These are phyloP conservation scores for Larimichthys polyactis DNA, from an alignment of 2,113 vertebrate species.

Conservation along the genomic window DNA sequence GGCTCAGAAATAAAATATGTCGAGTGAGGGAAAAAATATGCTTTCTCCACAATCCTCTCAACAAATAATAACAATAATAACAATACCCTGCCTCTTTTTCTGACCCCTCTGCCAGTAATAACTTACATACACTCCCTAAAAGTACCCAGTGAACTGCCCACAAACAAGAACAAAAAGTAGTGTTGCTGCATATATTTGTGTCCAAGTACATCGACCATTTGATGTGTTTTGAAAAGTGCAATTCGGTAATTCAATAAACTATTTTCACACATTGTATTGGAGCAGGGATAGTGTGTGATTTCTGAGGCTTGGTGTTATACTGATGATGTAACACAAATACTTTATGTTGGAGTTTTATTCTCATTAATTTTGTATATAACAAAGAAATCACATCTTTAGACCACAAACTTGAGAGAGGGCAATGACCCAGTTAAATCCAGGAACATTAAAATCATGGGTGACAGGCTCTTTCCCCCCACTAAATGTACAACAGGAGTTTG, in stretches of 20 bases:
- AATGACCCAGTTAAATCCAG: not conserved
- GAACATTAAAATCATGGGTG: slow-evolving; percentile 1
- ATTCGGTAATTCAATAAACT: not conserved
- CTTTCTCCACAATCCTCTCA: not conserved
- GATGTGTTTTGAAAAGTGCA: not conserved
- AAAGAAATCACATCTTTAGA: not conserved
- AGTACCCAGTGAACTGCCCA: not conserved
- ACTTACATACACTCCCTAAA: not conserved
- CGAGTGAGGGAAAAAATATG: not conserved
- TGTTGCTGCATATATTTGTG: not conserved
- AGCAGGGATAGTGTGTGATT: not conserved
- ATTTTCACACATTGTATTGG: slow-evolving; percentile 4
- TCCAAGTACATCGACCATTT: not conserved
- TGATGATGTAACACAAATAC: slow-evolving; percentile 1
- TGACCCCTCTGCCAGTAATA: not conserved
- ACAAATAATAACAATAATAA: too few relatives aligned
- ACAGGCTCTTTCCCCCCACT: not conserved
- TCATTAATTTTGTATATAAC: not conserved
- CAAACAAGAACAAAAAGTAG: not conserved
- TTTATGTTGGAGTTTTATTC: not conserved
- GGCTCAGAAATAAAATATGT: not conserved
- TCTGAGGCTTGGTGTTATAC: not conserved
- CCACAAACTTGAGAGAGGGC: not conserved
- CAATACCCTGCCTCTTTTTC: not conserved
- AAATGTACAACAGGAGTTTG: not conserved